Percentiles rank a stretch among this genome's conserved stretches.
Evolutionary conservation across 2,113 vertebrate species (phyloP).

Genomic region (Nesospiza acunhae): DNA sequence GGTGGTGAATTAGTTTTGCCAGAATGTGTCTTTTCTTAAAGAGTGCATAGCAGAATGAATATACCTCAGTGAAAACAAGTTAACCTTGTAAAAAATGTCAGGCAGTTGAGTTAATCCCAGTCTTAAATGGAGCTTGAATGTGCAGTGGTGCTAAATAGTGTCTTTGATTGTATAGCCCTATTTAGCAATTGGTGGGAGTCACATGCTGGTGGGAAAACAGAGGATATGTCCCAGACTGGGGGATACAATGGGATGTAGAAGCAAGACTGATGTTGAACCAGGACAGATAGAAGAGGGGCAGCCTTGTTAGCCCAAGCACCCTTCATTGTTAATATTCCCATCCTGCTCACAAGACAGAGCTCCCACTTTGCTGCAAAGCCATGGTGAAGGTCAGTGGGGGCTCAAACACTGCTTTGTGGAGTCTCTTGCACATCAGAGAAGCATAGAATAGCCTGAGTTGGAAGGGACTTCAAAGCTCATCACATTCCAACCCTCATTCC

Average conservation of each 20-base stretch:
- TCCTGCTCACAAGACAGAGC: neutral
- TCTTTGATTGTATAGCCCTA: neutral
- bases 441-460: neutral
- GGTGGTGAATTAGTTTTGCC: neutral
- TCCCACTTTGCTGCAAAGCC: neutral
- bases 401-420: neutral
- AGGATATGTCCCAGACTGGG: neutral
- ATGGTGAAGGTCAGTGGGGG: too few relatives aligned
- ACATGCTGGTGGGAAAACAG: neutral
- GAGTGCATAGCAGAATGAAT: neutral
- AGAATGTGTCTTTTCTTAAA: neutral
- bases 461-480: neutral
- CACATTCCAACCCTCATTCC: accelerated
- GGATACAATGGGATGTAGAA: neutral
- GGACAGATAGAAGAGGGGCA: neutral
- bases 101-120: neutral
- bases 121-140: neutral
- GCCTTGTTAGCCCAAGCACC: neutral
- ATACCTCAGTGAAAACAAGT: neutral
- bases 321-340: neutral
- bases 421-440: neutral
- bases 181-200: neutral
- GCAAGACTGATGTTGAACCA: neutral
- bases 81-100: neutral
- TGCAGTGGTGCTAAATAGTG: neutral